Percentiles rank a stretch among this genome's conserved stretches.
These are phyloP conservation scores for Bombus waltoni DNA, from an alignment of 1,140 invertebrate genomes.

Conservation along the genomic window DNA sequence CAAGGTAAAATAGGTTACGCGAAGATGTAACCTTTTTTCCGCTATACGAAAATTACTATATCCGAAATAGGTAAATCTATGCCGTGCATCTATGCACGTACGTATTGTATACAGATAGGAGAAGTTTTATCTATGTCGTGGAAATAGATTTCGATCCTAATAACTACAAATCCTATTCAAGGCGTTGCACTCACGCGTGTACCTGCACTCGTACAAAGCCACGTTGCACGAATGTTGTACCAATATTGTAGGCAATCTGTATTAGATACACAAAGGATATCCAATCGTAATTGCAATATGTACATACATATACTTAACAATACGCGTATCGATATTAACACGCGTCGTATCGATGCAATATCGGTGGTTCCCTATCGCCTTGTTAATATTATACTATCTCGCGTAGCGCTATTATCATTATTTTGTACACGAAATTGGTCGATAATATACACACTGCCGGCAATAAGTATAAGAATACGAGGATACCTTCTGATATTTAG, in stretches of 20 bases:
- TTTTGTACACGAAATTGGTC: neutral
- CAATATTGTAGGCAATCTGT: neutral
- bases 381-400: neutral
- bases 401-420: too few species aligned
- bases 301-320: neutral
- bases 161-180: neutral
- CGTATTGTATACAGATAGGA: too few species aligned
- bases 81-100: neutral
- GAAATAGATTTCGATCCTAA: neutral
- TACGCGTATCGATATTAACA: neutral
- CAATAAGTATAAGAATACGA: neutral
- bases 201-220: neutral
- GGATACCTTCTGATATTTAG: too few species aligned
- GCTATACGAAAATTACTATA: neutral
- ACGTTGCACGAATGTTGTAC: neutral
- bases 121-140: neutral
- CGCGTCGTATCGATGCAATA: neutral
- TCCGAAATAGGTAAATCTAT: neutral
- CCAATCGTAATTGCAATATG: conserved; percentile 21
- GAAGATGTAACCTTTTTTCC: too few species aligned
- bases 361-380: neutral
- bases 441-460: neutral
- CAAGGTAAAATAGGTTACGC: too few species aligned
- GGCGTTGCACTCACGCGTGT: too few species aligned
- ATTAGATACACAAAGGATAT: conserved; percentile 4